Base-by-base conservation (phyloP, 2,113 vertebrate genomes). In the Neogobius melanostomus region DNA sequence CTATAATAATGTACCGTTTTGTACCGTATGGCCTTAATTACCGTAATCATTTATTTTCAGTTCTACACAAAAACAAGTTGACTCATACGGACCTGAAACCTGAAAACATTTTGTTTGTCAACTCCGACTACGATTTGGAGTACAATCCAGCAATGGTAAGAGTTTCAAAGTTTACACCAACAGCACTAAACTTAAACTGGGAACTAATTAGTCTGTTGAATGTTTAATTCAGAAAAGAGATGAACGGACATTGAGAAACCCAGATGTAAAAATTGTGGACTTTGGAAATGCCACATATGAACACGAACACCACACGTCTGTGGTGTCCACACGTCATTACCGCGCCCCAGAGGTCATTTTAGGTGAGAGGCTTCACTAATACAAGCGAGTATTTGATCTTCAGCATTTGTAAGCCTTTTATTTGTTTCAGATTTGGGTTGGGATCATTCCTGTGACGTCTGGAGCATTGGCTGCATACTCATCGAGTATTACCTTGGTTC, bases 11-110 rank as follows among this genome's bases (percentile, higher is more conserved):
- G 14, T 43, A 11, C 36, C 15, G 9, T 61, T 5, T 36, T 36
- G 28, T 36, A 36, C 28, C 28, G 28, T 36, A 36, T 36, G 28
- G 4, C 28, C 28, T 36, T 4, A 3, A 36, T 36, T 3, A 36
- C 28, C 28, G 3, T 36, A n/a, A 36, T 36, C 28, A 36, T 36
- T 2, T 36, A 36, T 61, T 90, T 90, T 68, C 85, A 98, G 97
- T 98, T 93, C 87, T 99, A 15, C 97, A 99, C 85, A 94, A 93
- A 77, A 97, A 97, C 90, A 97, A 97, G 78, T 89, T 99, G 81
- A 99, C 97, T 47, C 97, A 99, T 88, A 99, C 97, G 42, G 97
- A 99, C 87, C 88, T 99, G 82, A 99, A 99, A 81, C 97, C 97
- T 71, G 97, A 99, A 92, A 99, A 99, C 85, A 98, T 99, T 85